Conservation (phyloP, 2,797 vertebrate species). For the Kryptopterus vitreolus region DNA sequence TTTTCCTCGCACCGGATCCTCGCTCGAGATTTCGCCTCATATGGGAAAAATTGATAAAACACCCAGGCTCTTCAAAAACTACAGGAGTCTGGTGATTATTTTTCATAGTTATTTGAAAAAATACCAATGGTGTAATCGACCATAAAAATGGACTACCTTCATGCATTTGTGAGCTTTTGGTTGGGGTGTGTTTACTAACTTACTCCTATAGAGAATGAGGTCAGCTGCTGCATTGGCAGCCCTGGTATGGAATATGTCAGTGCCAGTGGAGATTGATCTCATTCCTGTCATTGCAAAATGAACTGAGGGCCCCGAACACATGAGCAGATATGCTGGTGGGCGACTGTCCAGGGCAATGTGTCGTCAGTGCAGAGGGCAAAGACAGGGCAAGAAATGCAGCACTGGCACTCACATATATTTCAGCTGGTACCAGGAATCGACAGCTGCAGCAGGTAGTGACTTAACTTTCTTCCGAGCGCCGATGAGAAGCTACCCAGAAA, state of each 20-base stretch:
- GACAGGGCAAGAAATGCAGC: slow-evolving; percentile 17
- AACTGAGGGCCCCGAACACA: slow-evolving; percentile 14
- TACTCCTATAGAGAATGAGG: neutral
- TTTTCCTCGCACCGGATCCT: neutral
- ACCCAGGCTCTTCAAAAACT: neutral
- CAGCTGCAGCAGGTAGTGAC: too few relatives aligned
- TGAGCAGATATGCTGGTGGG: slow-evolving; percentile 4
- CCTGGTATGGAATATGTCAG: slow-evolving; percentile 55
- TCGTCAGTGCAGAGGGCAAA: too few relatives aligned
- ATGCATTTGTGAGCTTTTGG: neutral
- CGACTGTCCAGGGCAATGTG: slow-evolving; percentile 29
- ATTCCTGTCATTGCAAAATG: slow-evolving; percentile 67
- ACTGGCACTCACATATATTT: neutral
- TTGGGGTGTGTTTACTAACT: neutral
- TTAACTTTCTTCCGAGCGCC: too few relatives aligned
- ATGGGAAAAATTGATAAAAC: neutral
- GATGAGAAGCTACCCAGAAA: too few relatives aligned
- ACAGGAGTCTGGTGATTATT: neutral
- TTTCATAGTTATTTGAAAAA: neutral
- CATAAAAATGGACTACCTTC: neutral
- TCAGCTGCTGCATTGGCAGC: slow-evolving; percentile 62
- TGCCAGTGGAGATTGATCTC: slow-evolving; percentile 56
- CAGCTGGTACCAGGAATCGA: neutral
- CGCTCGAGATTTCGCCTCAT: neutral
- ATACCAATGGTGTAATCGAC: neutral